Conservation (phyloP, 2,113 vertebrate genomes). For the Phasianus colchicus region DNA sequence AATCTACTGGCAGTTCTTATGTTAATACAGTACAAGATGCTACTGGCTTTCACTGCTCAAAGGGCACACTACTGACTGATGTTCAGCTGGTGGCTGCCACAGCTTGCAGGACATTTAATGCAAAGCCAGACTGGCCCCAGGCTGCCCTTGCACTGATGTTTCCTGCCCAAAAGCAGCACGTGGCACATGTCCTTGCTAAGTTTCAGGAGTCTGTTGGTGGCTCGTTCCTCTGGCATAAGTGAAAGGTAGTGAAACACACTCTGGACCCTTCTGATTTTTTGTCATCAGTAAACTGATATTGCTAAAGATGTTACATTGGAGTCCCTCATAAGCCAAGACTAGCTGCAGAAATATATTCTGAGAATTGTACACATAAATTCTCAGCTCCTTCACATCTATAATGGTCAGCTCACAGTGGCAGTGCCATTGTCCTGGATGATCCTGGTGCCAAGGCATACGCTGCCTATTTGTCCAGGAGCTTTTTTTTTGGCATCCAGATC, state of each 20-base stretch:
- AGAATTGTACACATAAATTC: not conserved
- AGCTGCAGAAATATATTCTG: not conserved
- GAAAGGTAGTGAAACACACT: not conserved
- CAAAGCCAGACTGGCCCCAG: not conserved
- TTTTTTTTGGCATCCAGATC: rapidly evolving
- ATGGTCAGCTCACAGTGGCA: not conserved
- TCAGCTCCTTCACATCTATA: not conserved
- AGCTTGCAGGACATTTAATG: not conserved
- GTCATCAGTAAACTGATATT: not conserved
- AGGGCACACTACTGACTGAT: not conserved
- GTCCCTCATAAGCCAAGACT: not conserved
- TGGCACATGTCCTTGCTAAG: not conserved
- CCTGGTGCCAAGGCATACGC: not conserved
- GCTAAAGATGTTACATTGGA: not conserved
- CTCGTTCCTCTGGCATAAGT: not conserved
- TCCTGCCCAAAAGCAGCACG: not conserved
- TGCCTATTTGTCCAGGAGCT: not conserved
- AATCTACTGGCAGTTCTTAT: not conserved
- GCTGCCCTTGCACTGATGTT: not conserved
- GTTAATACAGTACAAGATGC: not conserved
- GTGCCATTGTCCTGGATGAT: not conserved
- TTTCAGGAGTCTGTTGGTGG: not conserved
- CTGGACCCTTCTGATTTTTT: not conserved
- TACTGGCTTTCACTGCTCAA: not conserved
- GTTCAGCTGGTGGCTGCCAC: not conserved